Evolutionary conservation across 2,797 vertebrate genomes (phyloP).

Genomic region (Antennarius maculatus): DNA sequence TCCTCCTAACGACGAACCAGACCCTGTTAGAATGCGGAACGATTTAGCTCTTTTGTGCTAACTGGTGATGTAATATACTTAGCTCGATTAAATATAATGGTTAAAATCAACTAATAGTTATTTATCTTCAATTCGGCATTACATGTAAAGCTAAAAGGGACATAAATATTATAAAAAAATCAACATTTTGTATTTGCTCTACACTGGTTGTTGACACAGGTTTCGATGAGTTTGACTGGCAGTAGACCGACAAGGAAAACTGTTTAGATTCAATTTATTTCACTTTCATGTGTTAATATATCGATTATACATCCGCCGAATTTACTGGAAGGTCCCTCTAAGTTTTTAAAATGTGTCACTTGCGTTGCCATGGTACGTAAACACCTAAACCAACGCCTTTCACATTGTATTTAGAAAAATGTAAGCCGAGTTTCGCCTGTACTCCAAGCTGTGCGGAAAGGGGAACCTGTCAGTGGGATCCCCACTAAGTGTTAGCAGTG

Average conservation of each 20-base stretch:
- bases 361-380: rapidly evolving
- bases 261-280: not conserved
- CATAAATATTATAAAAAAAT: not conserved
- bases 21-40: rapidly evolving
- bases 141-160: not conserved
- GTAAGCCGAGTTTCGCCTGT: not conserved
- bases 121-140: conserved; percentile 30
- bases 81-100: rapidly evolving
- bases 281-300: not conserved
- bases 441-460: not conserved
- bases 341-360: not conserved
- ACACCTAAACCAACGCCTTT: not conserved
- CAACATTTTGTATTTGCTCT: conserved; percentile 11
- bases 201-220: conserved; percentile 15
- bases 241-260: not conserved
- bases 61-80: rapidly evolving
- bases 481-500: not conserved
- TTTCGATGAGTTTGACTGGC: not conserved
- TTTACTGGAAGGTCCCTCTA: not conserved
- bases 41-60: conserved; percentile 3
- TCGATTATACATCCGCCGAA: conserved; percentile 3
- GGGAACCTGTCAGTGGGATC: not conserved
- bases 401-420: not conserved
- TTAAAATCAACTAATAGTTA: rapidly evolving
- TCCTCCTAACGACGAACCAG: conserved; percentile 4